phyloP scores from a whole-genome alignment of 2,797 vertebrate genomes.

The Phataginus tricuspis region DNA sequence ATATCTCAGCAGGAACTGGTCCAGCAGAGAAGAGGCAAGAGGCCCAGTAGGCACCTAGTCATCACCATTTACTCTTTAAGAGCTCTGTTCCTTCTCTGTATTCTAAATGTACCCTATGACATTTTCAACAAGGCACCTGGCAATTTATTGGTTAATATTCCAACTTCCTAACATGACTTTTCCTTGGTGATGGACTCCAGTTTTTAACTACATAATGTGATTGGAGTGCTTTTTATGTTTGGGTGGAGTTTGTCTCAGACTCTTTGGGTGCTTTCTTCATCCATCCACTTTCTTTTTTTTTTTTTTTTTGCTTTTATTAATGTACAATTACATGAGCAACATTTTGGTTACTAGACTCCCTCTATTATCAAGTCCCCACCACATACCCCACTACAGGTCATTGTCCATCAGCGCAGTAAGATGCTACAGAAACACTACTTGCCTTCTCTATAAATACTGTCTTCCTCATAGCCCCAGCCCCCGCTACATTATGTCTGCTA shows the following conservation, averaged over 20 bases:
- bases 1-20: not conserved
- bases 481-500: too few relatives aligned
- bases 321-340: too few relatives aligned
- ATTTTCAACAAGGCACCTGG: not conserved
- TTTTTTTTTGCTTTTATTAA: too few relatives aligned
- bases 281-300: not conserved
- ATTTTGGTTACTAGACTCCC: too few relatives aligned
- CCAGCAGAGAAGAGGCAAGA: not conserved
- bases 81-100: not conserved
- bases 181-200: not conserved
- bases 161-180: not conserved
- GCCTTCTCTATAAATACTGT: too few relatives aligned
- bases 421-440: too few relatives aligned
- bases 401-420: too few relatives aligned
- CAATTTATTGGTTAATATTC: not conserved
- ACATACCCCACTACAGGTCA: too few relatives aligned
- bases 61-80: not conserved
- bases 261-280: not conserved
- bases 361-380: too few relatives aligned
- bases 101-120: accelerated
- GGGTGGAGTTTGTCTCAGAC: not conserved
- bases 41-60: not conserved
- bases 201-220: not conserved
- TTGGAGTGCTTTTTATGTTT: not conserved
- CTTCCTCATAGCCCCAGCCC: too few relatives aligned